phyloP scores from a whole-genome alignment of 2,797 vertebrate genomes.

The Halcyon chelicuti region DNA sequence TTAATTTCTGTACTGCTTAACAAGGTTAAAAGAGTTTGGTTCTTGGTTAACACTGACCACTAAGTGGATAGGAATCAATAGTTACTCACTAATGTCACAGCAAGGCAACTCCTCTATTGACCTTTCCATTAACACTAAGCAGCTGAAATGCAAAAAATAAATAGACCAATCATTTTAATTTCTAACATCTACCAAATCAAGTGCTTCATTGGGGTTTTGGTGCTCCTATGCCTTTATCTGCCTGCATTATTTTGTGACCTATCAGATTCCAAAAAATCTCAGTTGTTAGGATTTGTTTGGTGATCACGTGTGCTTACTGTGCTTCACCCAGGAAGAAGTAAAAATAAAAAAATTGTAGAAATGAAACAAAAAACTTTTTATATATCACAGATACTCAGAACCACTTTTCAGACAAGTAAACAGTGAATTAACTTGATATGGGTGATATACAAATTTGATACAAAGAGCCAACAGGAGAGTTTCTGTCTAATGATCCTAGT shows the following conservation, averaged over 20 bases:
- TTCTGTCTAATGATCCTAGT: slow-evolving; percentile 90
- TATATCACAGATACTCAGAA: not conserved
- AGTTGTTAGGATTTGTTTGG: not conserved
- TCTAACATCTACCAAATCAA: not conserved
- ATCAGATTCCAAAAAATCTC: not conserved
- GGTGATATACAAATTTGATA: slow-evolving; percentile 79
- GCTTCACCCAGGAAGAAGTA: not conserved
- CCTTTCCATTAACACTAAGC: slow-evolving; percentile 9
- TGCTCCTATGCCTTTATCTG: not conserved
- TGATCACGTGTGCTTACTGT: not conserved
- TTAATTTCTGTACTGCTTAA: slow-evolving; percentile 52
- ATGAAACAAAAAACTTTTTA: not conserved
- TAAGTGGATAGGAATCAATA: slow-evolving; percentile 66
- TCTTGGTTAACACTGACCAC: slow-evolving; percentile 50
- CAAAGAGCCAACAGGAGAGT: slow-evolving; percentile 69
- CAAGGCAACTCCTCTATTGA: not conserved
- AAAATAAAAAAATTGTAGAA: not conserved
- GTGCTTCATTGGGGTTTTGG: not conserved
- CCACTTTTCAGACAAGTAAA: slow-evolving; percentile 39
- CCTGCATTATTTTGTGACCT: not conserved
- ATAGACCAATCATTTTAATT: not conserved
- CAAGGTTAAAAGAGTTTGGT: slow-evolving; percentile 8
- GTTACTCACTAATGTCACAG: slow-evolving; percentile 31
- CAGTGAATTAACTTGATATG: slow-evolving; percentile 50
- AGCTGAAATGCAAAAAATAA: slow-evolving; percentile 45